phyloP scores from a whole-genome alignment of 92 coral and sea anemone genomes.

The Heteractis magnifica region DNA sequence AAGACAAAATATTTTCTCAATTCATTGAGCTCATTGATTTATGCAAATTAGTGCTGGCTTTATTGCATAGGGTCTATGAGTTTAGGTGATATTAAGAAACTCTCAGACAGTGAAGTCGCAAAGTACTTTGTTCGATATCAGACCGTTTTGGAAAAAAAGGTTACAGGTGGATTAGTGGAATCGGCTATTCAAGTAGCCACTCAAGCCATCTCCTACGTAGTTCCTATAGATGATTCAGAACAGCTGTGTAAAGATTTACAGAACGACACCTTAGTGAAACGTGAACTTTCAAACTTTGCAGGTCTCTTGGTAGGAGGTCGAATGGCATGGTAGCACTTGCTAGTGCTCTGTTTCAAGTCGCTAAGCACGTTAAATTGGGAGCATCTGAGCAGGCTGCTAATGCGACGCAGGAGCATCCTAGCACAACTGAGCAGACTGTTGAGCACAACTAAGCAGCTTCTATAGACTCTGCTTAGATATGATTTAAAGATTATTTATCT shows the following conservation, averaged over 20 bases:
- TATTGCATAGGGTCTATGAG: no score
- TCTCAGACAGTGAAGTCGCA: constrained; percentile 38
- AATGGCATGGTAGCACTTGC: constrained; percentile 32
- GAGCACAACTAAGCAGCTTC: constrained; percentile 15
- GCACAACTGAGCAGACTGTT: background rate
- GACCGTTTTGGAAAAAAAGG: constrained; percentile 43
- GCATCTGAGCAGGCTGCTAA: background rate
- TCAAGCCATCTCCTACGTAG: constrained; percentile 43
- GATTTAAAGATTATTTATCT: constrained; percentile 30
- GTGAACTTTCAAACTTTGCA: constrained; percentile 25
- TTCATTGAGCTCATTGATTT: no score
- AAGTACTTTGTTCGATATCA: constrained; percentile 47
- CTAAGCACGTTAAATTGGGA: constrained; percentile 19
- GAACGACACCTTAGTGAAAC: constrained; percentile 6
- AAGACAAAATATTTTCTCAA: no score
- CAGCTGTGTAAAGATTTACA: constrained; percentile 10
- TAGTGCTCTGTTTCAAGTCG: constrained; percentile 7
- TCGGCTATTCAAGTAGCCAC: constrained; percentile 38
- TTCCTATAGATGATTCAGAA: constrained; percentile 49
- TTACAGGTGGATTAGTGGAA: constrained; percentile 46
- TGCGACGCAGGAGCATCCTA: background rate
- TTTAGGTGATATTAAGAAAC: constrained; percentile 43
- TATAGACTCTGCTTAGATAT: constrained; percentile 15
- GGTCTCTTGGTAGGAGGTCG: constrained; percentile 36
- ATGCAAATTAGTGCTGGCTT: no score